phyloP scores from a whole-genome alignment of 2,797 vertebrate species.

The Melopsittacus undulatus region DNA sequence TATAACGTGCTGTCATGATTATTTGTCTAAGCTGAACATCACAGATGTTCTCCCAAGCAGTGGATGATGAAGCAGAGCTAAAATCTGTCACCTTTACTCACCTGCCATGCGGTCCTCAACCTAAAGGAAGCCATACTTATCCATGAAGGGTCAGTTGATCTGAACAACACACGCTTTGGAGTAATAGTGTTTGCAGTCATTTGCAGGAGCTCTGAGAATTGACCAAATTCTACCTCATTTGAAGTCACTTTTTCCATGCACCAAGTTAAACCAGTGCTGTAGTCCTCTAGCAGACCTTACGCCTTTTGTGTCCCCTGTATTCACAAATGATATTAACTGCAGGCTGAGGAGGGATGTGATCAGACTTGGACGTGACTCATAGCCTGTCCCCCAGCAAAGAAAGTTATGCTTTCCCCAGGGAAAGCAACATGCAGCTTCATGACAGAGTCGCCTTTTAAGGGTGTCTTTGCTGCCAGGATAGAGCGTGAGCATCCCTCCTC shows the following conservation, averaged over 20 bases:
- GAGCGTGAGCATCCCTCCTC: neutral
- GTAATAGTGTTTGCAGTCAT: neutral
- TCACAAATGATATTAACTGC: neutral
- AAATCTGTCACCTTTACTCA: neutral
- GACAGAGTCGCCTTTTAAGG: neutral
- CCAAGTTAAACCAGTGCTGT: neutral
- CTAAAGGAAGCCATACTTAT: neutral
- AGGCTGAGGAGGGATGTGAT: neutral
- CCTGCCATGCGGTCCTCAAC: neutral
- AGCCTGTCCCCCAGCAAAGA: neutral
- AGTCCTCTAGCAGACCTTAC: neutral
- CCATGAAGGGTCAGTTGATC: neutral
- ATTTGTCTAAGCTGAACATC: neutral
- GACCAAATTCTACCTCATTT: neutral
- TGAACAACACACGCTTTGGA: neutral
- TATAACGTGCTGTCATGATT: neutral
- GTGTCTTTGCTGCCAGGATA: neutral
- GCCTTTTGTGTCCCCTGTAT: neutral
- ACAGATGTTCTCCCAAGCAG: neutral
- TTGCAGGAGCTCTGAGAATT: neutral
- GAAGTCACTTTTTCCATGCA: neutral
- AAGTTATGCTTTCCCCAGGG: neutral
- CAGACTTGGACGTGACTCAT: neutral
- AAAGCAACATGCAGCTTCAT: neutral
- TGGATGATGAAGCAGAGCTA: neutral